Evolutionary conservation across 2,888 invertebrate species (phyloP), one percentile per base, ranked within the genome.

Genomic region (Xiphydria camelus): DNA sequence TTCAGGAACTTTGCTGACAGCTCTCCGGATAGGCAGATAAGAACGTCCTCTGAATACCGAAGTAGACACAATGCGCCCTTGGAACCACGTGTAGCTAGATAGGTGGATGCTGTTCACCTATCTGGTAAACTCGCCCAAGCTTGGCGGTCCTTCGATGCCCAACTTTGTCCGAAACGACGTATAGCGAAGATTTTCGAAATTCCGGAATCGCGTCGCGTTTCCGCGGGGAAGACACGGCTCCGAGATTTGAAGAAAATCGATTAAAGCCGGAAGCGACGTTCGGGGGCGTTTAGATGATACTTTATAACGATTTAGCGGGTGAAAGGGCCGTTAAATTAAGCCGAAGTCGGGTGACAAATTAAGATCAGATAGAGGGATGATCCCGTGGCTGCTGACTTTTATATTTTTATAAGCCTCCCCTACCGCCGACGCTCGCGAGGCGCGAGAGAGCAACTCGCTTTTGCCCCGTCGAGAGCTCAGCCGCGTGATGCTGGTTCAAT

Each of bases 1-100:
- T 75, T 75, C 74, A 75, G 70, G 73, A 75, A 75, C 75, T 75
- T 75, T 70, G 74, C 62, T 73, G 75, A 74, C 75, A 75, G 75
- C 75, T 70, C 71, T 52, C 73, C 75, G 75, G 73, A 71, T 73
- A 73, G 73, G 58, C 55, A 70, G 75, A 74, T 75, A 75, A 75
- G 75, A 69, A 70, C 71, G 68, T 70, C 59, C 71, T 64, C 59
- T 73, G 74, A 75, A 75, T 75, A 66, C 73, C 68, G 63, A 70
- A 69, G 68, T 65, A 60, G 48, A 51, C 59, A 72, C 72, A 73
- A 72, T 75, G 65, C 64, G 58, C 37, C 47, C 62, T 64, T 62
- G 31, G 36, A 31, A 31, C 15, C 31, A 23, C 17, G 38, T 19
- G 38, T 38, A 5, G 7, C 23, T 7, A 6, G 23, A 23, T 6